phyloP scores from a whole-genome alignment of 1,140 invertebrate genomes.

The Sitophilus oryzae region DNA sequence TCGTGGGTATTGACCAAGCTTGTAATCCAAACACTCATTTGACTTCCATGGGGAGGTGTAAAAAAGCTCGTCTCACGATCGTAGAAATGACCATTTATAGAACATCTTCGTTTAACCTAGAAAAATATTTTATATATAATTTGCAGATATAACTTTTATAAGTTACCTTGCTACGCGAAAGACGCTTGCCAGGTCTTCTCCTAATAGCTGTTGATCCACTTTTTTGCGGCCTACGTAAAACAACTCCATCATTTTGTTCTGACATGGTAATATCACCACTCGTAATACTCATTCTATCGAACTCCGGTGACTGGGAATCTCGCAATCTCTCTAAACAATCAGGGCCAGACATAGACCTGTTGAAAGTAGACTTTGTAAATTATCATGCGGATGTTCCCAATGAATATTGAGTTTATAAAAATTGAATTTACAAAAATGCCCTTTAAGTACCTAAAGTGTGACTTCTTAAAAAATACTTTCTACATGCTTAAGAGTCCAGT shows the following conservation, averaged over 20 bases:
- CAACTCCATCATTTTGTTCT: constrained; percentile 39
- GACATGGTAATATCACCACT: constrained; percentile 39
- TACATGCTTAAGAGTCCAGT: too few relatives aligned
- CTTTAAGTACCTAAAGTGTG: too few relatives aligned
- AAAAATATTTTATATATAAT: neutral
- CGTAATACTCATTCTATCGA: constrained; percentile 32
- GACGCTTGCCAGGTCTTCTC: constrained; percentile 59
- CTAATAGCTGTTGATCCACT: constrained; percentile 63
- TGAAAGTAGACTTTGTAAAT: constrained; percentile 37
- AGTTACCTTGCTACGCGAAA: constrained; percentile 57
- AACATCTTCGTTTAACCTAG: constrained; percentile 64
- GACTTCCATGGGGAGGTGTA: constrained; percentile 76
- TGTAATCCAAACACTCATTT: constrained; percentile 80
- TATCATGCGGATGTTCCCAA: neutral
- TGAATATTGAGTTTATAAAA: neutral
- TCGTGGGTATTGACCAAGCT: constrained; percentile 73
- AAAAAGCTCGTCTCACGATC: constrained; percentile 84
- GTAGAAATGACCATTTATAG: constrained; percentile 85
- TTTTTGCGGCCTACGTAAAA: constrained; percentile 44
- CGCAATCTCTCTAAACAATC: constrained; percentile 52
- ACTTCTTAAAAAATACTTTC: too few relatives aligned
- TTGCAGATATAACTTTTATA: neutral
- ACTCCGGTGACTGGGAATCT: constrained; percentile 38
- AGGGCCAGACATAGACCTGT: constrained; percentile 64
- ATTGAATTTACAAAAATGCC: too few relatives aligned